A percentile compares a stretch with the other conserved stretches of the same genome.
These are phyloP conservation scores for Scotopteryx bipunctaria DNA, from an alignment of 2,888 invertebrate genomes.

Conservation along the genomic window DNA sequence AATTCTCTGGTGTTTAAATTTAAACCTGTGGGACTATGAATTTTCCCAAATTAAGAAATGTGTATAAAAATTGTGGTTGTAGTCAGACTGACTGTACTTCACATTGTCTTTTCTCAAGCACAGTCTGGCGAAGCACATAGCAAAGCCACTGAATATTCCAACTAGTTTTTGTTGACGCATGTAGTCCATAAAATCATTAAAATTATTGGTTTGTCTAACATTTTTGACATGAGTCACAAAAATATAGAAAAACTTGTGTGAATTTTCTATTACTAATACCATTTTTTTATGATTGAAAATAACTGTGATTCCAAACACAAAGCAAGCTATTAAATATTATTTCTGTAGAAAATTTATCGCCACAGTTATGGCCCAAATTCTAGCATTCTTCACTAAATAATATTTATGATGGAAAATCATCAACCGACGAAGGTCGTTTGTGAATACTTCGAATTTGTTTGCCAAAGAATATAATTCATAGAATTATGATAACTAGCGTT, in stretches of 20 bases:
- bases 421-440: conserved; percentile 5
- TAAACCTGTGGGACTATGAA: neutral
- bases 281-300: neutral
- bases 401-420: conserved; percentile 22
- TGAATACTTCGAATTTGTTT: conserved; percentile 13
- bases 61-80: too few species aligned
- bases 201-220: too few species aligned
- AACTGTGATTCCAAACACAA: conserved; percentile 7
- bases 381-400: conserved; percentile 14
- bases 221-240: too few species aligned
- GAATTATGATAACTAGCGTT: too few species aligned
- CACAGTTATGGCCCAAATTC: conserved; percentile 14
- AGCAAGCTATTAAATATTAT: conserved; percentile 7
- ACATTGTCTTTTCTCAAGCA: too few species aligned
- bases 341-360: conserved; percentile 11
- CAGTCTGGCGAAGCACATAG: too few species aligned
- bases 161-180: too few species aligned
- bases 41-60: neutral
- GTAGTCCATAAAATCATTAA: too few species aligned
- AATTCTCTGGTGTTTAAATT: too few species aligned
- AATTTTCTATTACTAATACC: neutral
- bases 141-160: too few species aligned
- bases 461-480: conserved; percentile 1
- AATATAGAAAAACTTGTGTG: too few species aligned
- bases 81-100: too few species aligned